phyloP scores from a whole-genome alignment of 2,888 invertebrate species.

The Drosophila macrospina region DNA sequence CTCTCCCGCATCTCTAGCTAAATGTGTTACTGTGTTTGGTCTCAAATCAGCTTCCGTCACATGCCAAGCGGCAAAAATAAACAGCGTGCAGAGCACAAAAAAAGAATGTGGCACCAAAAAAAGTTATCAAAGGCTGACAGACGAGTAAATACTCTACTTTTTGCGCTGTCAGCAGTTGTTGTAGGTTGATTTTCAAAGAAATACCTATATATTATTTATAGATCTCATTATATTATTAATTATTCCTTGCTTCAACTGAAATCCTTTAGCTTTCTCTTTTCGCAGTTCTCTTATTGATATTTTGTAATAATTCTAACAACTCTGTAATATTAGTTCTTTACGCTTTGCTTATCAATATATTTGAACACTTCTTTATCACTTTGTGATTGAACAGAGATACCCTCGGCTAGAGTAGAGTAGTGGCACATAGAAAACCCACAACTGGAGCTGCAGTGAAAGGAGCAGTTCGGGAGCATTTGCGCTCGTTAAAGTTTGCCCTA shows the following conservation, averaged over 20 bases:
- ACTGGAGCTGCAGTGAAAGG: slow-evolving; percentile 42
- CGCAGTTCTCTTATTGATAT: no score
- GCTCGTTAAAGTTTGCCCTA: slow-evolving; percentile 65
- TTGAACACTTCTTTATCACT: no score
- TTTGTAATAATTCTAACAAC: no score
- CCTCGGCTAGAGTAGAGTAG: slow-evolving; percentile 5
- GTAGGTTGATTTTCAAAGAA: no score
- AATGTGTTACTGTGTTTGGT: slow-evolving; percentile 80
- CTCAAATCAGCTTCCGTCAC: slow-evolving; percentile 81
- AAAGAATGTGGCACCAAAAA: slow-evolving; percentile 15
- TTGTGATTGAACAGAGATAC: no score
- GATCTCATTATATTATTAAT: no score
- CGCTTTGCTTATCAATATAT: no score
- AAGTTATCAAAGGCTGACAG: background rate
- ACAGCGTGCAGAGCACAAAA: slow-evolving; percentile 49
- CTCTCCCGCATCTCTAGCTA: slow-evolving; percentile 46
- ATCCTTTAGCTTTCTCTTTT: no score
- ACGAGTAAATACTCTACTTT: background rate
- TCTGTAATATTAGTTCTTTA: no score
- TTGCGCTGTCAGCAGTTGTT: no score
- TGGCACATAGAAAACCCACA: slow-evolving; percentile 3
- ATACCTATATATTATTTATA: no score
- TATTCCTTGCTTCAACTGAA: no score
- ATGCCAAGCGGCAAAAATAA: slow-evolving; percentile 80
- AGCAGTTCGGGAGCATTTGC: slow-evolving; percentile 35